Percentiles rank a stretch among this genome's conserved stretches.
These are phyloP conservation scores for Diorhabda carinulata DNA, from an alignment of 1,140 invertebrate species.

Conservation along the genomic window DNA sequence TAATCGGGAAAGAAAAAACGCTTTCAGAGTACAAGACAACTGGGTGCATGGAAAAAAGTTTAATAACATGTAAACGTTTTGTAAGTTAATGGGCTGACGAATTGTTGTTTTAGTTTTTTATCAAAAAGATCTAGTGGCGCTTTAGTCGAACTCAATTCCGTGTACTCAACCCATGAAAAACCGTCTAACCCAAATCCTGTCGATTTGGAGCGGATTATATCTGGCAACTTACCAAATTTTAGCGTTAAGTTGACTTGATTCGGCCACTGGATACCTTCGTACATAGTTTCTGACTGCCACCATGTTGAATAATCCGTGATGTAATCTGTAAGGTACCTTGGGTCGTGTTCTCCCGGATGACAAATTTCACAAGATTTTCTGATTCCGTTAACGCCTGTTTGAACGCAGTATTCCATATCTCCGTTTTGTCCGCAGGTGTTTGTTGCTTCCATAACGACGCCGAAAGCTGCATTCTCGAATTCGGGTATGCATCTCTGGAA, in stretches of 20 bases:
- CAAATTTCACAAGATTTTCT: constrained; percentile 64
- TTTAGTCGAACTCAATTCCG: too few relatives aligned
- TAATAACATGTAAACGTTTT: too few relatives aligned
- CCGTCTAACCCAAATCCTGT: too few relatives aligned
- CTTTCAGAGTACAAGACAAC: too few relatives aligned
- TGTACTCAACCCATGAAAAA: too few relatives aligned
- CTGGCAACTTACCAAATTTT: constrained; percentile 68
- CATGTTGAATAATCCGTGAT: constrained; percentile 89
- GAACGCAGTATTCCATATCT: constrained; percentile 81
- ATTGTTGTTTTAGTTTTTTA: too few relatives aligned
- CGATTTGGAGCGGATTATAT: too few relatives aligned
- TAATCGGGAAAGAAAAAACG: too few relatives aligned
- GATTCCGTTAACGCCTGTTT: constrained; percentile 64
- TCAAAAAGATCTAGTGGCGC: too few relatives aligned
- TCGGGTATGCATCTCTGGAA: constrained; percentile 88
- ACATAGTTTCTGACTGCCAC: constrained; percentile 99
- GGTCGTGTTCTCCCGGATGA: constrained; percentile 63
- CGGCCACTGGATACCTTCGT: constrained; percentile 88
- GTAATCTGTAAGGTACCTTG: constrained; percentile 82
- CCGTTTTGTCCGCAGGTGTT: constrained; percentile 89
- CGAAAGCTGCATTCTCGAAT: constrained; percentile 94
- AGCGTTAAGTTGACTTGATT: constrained; percentile 90
- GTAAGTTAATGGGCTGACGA: too few relatives aligned
- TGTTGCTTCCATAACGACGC: constrained; percentile 81
- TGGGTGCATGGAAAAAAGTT: too few relatives aligned